Evolutionary conservation across 2,113 vertebrate genomes (phyloP), one percentile per base, ranked within the genome.

Genomic region (Buteo buteo): DNA sequence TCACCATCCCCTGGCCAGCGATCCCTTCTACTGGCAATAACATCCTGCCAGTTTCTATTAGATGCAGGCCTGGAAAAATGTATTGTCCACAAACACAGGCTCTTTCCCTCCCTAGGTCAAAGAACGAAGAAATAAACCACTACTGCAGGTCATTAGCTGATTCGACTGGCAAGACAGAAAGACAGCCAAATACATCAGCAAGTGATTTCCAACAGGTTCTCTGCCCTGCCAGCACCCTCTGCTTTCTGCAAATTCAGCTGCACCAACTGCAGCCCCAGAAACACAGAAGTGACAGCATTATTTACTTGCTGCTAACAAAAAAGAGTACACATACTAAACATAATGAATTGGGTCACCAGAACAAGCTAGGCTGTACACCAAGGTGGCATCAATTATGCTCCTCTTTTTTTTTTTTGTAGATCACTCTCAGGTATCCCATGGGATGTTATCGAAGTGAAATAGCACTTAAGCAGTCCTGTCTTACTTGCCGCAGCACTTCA

Each of bases 371-470:
- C 62, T 72, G 31, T 34, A 61, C 24, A 47, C 8, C 59, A 49
- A 47, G 38, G 9, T 3, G 26, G 40, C 73, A 78, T 16, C 29
- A 79, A 40, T 36, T 28, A 50, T 2, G 7, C 18, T 49, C 19
- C 17, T 59, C 44, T 54, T 36, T 50, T 28, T 49, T 49, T 16
- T 14, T 34, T 49, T 16, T 14, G 4, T 0, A 62, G 40, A 64
- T 24, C 0, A 0, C 49, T 47, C 65, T 92, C 52, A 11, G 47
- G 36, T 36, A 78, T 20, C 11, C 55, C 49, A 34, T 1, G 0
- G 24, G 29, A 74, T 36, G 9, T 36, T 10, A 8, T 6, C 7
- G 2, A 66, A 47, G 31, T 20, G 12, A 74, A 78, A 66, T 0
- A 25, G 44, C 26, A 21, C 19, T 55, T 9, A 10, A 10, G 16